Evolutionary conservation across 2,888 invertebrate species (phyloP), one percentile per base, ranked within the genome.

Genomic region (Zelleria hepariella): DNA sequence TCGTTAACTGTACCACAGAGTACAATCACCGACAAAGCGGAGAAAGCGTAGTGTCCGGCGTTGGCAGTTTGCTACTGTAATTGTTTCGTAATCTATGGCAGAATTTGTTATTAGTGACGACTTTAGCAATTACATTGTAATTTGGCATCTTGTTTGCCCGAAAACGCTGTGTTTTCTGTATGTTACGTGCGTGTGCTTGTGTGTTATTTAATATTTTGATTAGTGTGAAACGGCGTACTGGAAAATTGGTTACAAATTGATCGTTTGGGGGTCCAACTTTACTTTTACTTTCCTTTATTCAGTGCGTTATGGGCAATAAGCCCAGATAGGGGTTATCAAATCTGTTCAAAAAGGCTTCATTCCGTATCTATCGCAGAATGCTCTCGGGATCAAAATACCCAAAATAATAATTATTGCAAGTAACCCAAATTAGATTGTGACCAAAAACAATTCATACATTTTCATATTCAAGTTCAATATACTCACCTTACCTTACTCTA

Each of bases 31-130:
- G 32, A 15, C 32, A 42, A 10, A 10, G 10, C 32, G 5, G 49
- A 51, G 51, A 51, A 51, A 51, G 51, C 23, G 23, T 51, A 51
- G 51, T 20, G 23, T 51, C 23, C 10, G 20, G 51, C 51, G 20
- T 4, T 42, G 15, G 23, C 21, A 6, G 23, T 49, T 51, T 21
- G 51, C 23, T 23, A 51, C 51, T 51, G 51, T 51, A 51, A 51
- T 51, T 51, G 51, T 51, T 51, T 51, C 51, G 51, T 51, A 51
- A 51, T 51, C 51, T 51, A 23, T 51, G 51, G 21, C 23, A 51
- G 23, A 23, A 51, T 51, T 42, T 42, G 32, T 42, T 42, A 42
- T 15, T 15, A 42, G 32, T 42, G 32, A 42, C 32, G 32, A 42
- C 32, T 42, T n/a, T 15, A 4, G 32, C 32, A 42, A 42, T 42